Conservation (phyloP, 2,113 vertebrate species). For the Syngnathoides biaculeatus region DNA sequence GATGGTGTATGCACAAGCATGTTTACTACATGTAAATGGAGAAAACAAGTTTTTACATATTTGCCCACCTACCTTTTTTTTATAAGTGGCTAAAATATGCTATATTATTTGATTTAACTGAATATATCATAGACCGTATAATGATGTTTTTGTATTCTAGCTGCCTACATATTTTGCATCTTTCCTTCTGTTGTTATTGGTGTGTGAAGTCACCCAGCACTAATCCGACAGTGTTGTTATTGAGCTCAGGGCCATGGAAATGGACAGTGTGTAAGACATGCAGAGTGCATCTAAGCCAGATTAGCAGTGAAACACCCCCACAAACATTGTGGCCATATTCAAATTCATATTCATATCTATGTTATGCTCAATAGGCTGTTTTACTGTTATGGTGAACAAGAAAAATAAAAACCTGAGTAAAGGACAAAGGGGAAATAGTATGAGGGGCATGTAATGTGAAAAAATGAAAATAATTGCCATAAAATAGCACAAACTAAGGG, state of each 20-base stretch:
- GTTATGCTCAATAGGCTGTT: slow-evolving; percentile 53
- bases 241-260: slow-evolving; percentile 70
- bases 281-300: slow-evolving; percentile 71
- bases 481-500: not conserved
- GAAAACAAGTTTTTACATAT: not conserved
- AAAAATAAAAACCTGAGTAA: slow-evolving; percentile 7
- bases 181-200: slow-evolving; percentile 47
- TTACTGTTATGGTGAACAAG: slow-evolving; percentile 24
- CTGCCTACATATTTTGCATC: slow-evolving; percentile 36
- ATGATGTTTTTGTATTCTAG: not conserved
- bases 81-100: not conserved
- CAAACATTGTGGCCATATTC: slow-evolving; percentile 66
- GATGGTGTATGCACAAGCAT: slow-evolving; percentile 12
- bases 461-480: not conserved
- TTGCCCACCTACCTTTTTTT: not conserved
- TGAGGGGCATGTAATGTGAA: not conserved
- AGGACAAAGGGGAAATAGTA: not conserved
- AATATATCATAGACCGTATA: slow-evolving; percentile 8
- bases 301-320: slow-evolving; percentile 62
- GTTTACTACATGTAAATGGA: slow-evolving; percentile 16
- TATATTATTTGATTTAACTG: not conserved
- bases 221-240: slow-evolving; percentile 73
- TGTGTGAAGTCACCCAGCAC: slow-evolving; percentile 71
- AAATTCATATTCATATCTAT: slow-evolving; percentile 61
- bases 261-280: slow-evolving; percentile 67